Evolutionary conservation across 2,113 vertebrate species (phyloP).

Genomic region (Murina feae): DNA sequence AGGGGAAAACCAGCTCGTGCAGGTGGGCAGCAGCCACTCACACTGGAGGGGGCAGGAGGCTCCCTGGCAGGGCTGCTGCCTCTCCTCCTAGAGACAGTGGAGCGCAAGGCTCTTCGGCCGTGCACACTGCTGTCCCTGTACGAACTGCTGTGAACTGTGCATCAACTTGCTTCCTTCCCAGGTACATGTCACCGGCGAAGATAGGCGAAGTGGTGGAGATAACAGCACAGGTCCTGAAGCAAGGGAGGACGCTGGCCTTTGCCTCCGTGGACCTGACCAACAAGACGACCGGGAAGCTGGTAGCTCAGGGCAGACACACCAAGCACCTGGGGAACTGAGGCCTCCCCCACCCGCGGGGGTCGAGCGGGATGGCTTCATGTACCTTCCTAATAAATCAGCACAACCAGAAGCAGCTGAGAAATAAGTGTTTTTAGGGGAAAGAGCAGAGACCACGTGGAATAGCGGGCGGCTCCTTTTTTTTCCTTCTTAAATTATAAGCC

Average conservation of each 20-base stretch:
- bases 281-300: conserved; percentile 91
- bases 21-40: neutral
- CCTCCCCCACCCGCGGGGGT: neutral
- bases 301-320: conserved; percentile 96
- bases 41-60: neutral
- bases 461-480: neutral
- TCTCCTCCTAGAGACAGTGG: neutral
- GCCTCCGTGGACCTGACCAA: conserved; percentile 92
- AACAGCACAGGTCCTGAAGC: conserved; percentile 93
- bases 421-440: neutral
- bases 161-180: conserved; percentile 73
- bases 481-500: neutral
- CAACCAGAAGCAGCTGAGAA: neutral
- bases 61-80: neutral
- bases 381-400: conserved; percentile 39
- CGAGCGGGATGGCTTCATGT: neutral
- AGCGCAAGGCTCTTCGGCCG: neutral
- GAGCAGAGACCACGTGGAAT: neutral
- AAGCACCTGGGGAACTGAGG: conserved; percentile 87
- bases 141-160: conserved; percentile 2
- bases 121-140: neutral
- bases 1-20: neutral
- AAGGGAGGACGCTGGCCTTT: conserved; percentile 91
- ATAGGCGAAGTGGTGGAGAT: conserved; percentile 93
- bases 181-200: conserved; percentile 94